Conservation (phyloP, 2,888 invertebrate genomes). For the Cantharis nigra region DNA sequence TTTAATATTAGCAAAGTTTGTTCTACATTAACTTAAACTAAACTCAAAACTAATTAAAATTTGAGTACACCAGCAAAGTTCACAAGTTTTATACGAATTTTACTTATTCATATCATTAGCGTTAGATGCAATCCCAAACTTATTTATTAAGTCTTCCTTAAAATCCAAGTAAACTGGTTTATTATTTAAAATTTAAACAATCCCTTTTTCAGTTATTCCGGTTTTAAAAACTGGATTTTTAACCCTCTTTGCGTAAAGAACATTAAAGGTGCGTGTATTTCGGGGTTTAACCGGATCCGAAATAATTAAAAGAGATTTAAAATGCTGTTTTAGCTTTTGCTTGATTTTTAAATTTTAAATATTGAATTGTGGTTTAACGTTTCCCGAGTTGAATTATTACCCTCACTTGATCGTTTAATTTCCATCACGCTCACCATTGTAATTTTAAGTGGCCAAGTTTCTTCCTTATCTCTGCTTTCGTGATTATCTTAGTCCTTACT, state of each 20-base stretch:
- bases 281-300: neutral
- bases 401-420: neutral
- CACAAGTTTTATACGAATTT: constrained; percentile 53
- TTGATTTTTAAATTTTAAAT: neutral
- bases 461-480: neutral
- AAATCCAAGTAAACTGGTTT: neutral
- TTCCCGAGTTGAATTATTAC: neutral
- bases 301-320: neutral
- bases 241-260: neutral
- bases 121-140: constrained; percentile 45
- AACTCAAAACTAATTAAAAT: constrained; percentile 57
- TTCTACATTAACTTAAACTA: constrained; percentile 34
- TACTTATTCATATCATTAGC: constrained; percentile 55
- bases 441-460: neutral
- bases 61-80: constrained; percentile 50
- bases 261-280: neutral
- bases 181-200: neutral
- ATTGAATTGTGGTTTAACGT: neutral
- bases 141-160: neutral
- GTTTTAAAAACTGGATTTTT: neutral
- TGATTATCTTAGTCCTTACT: neutral
- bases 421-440: neutral
- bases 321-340: neutral
- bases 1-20: constrained; percentile 53
- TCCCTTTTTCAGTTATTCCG: neutral